Percentiles rank a stretch among this genome's conserved stretches.
These are phyloP conservation scores for Ornithorhynchus anatinus DNA, from an alignment of 2,113 vertebrate genomes.

Conservation along the genomic window DNA sequence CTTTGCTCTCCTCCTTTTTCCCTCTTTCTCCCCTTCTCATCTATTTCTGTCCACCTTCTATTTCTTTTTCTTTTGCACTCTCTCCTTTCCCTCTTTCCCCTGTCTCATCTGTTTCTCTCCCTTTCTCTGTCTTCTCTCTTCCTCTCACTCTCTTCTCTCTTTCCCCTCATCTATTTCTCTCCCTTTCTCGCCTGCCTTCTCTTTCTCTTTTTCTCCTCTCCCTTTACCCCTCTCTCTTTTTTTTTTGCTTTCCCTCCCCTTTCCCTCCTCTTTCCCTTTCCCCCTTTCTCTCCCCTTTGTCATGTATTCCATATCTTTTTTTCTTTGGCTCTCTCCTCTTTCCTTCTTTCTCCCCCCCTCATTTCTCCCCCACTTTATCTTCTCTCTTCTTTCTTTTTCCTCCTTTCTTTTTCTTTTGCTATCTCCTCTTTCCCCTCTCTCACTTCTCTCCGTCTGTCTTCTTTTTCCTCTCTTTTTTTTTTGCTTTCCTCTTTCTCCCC, in stretches of 20 bases:
- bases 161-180: neutral
- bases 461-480: neutral
- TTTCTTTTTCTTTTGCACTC: neutral
- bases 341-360: neutral
- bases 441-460: neutral
- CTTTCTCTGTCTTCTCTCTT: neutral
- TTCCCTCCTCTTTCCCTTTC: neutral
- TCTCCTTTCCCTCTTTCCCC: neutral
- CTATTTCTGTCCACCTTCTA: neutral
- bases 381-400: neutral
- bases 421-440: neutral
- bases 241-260: slow-evolving; percentile 2
- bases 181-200: neutral
- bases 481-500: neutral
- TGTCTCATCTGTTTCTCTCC: neutral
- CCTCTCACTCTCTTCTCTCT: neutral
- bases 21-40: neutral
- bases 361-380: neutral
- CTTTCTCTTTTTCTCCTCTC: slow-evolving; percentile 4
- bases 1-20: neutral
- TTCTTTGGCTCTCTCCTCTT: neutral
- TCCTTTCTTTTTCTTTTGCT: too few species aligned
- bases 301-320: slow-evolving; percentile 26
- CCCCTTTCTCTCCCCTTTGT: too few species aligned
- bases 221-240: neutral